Evolutionary conservation across 1,140 invertebrate species (phyloP), one percentile per base, ranked within the genome.

Genomic region (Drosophila parvula): DNA sequence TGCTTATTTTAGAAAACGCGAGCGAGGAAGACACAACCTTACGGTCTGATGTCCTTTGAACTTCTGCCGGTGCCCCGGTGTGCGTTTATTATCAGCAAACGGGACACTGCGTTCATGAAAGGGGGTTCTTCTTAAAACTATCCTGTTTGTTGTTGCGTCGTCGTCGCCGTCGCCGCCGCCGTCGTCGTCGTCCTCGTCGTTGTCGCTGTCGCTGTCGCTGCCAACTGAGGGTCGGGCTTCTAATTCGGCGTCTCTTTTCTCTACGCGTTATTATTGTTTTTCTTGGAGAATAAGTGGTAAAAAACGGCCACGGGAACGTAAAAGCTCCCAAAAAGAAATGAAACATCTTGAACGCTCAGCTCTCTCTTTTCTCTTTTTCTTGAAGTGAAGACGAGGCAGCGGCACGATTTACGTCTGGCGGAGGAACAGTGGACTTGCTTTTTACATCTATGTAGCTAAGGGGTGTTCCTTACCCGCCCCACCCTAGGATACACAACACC

Each of bases 21-120:
- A 40, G 58, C 61, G 34, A 41, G 38, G 38, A 55, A 47, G 62
- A 63, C 68, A 90, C 88, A 81, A 88, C 88, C 75, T 90, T 61
- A 73, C 88, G 53, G 83, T 74, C 51, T 81, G 83, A 79, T 90
- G 88, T 90, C 80, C 88, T 90, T 90, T 84, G 61, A 84, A 90
- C 88, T 90, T 90, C 88, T 90, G 88, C 73, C 74, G 78, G 79
- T 45, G 74, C 65, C 78, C 44, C 56, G 71, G 57, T 63, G 84
- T 75, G 51, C 51, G 51, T 74, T 84, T 89, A 88, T 84, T 81
- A 89, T 88, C 84, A 78, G 60, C 68, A 88, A 88, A 88, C 80
- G 85, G 84, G 84, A 88, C 73, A 90, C 56, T 74, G 55, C 36
- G 62, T 67, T 63, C 67, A 40, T 69, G 61, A 51, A 63, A 83